Percentiles rank a stretch among this genome's conserved stretches.
Conservation (phyloP, 2,797 vertebrate genomes). For the Eospalax fontanierii region DNA sequence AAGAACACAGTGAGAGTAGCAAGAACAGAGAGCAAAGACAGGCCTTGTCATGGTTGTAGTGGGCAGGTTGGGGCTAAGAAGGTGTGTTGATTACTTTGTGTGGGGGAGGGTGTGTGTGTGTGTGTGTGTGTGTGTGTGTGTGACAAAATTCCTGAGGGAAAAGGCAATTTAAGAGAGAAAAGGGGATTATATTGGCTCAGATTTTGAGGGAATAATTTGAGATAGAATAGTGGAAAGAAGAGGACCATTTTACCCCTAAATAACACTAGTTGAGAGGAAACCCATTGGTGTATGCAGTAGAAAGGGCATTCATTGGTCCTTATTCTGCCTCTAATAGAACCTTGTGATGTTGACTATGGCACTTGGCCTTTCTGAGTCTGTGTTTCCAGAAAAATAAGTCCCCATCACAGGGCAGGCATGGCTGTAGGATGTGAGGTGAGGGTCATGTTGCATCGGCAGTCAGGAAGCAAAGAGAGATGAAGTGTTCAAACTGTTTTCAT, state of each 20-base stretch:
- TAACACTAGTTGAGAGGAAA: conserved; percentile 29
- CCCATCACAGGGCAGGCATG: no score
- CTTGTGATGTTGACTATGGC: not conserved
- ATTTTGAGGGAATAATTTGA: not conserved
- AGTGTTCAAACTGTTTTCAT: not conserved
- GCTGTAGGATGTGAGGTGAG: no score
- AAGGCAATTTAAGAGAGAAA: no score
- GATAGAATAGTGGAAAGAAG: conserved; percentile 32
- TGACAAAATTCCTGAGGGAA: not conserved
- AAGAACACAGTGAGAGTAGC: not conserved
- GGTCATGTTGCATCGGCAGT: not conserved
- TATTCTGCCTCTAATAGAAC: not conserved
- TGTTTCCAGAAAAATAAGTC: conserved; percentile 19
- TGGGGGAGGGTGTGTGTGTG: no score
- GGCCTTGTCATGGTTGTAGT: not conserved
- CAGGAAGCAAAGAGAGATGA: not conserved
- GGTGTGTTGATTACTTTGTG: not conserved
- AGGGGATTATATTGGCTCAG: no score
- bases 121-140: no score
- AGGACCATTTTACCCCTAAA: not conserved
- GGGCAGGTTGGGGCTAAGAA: not conserved
- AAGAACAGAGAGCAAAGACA: not conserved
- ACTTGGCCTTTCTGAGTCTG: not conserved
- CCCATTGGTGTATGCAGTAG: not conserved
- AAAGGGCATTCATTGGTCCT: not conserved